phyloP scores from a whole-genome alignment of 2,888 invertebrate genomes.

The Drosophila ezoana region DNA sequence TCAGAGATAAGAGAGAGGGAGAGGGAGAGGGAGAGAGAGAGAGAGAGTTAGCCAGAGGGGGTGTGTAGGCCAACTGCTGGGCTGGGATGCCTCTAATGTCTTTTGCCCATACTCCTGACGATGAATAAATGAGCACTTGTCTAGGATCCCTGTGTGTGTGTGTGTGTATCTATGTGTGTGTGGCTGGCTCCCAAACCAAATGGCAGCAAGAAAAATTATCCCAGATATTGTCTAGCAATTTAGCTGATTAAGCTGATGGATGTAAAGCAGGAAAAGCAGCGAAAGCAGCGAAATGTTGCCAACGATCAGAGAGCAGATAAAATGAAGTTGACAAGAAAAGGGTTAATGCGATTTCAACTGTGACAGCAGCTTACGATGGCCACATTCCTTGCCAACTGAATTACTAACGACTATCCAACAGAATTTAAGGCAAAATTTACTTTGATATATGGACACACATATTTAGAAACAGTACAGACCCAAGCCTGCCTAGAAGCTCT shows the following conservation, averaged over 20 bases:
- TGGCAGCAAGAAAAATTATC: conserved; percentile 79
- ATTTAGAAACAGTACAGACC: too few relatives aligned
- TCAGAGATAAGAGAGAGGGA: conserved; percentile 14
- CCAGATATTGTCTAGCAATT: conserved; percentile 81
- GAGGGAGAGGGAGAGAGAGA: not conserved
- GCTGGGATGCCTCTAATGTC: conserved; percentile 70
- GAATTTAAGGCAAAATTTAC: not conserved
- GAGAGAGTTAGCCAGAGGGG: conserved; percentile 4
- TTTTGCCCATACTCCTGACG: conserved; percentile 60
- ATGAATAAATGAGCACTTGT: conserved; percentile 80
- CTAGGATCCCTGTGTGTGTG: conserved; percentile 42
- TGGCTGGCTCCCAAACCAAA: conserved; percentile 55
- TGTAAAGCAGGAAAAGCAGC: conserved; percentile 66
- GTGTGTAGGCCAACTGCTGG: conserved; percentile 37
- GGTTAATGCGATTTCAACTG: conserved; percentile 77
- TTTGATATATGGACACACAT: not conserved
- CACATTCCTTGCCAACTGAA: conserved; percentile 23
- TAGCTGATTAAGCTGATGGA: conserved; percentile 81
- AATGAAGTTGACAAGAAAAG: conserved; percentile 64
- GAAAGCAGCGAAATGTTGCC: conserved; percentile 61
- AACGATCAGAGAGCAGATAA: conserved; percentile 66
- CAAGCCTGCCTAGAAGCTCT: too few relatives aligned
- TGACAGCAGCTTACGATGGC: conserved; percentile 60
- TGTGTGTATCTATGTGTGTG: conserved; percentile 16
- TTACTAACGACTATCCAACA: not conserved